Conservation (phyloP, 2,113 vertebrate species). For the Limanda limanda region DNA sequence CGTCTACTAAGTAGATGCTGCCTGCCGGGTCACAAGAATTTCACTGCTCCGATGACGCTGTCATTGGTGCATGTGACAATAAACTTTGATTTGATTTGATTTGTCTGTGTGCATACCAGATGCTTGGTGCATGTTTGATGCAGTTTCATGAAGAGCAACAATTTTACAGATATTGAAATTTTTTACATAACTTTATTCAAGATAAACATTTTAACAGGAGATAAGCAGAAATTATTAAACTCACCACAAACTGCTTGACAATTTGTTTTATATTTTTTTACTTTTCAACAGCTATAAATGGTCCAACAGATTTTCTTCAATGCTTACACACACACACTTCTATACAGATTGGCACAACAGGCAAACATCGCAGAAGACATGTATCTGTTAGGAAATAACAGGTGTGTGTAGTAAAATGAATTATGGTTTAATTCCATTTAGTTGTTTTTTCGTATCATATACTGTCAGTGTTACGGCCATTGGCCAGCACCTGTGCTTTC, state of each 20-base stretch:
- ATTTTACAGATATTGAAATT: not conserved
- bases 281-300: conserved; percentile 13
- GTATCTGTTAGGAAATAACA: not conserved
- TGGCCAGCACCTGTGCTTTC: too few species aligned
- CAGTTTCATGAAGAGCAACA: too few species aligned
- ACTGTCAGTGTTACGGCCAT: too few species aligned
- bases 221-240: not conserved
- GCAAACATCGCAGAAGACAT: not conserved
- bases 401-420: not conserved
- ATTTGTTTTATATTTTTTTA: not conserved
- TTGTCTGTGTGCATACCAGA: too few species aligned
- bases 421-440: not conserved
- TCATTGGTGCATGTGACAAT: too few species aligned
- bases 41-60: too few species aligned
- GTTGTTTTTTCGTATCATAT: too few species aligned
- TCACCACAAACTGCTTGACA: conserved; percentile 9
- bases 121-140: too few species aligned
- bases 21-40: too few species aligned
- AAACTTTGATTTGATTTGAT: too few species aligned
- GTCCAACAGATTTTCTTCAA: not conserved
- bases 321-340: not conserved
- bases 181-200: conserved; percentile 33
- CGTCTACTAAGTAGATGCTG: too few species aligned
- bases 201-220: not conserved
- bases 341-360: too few species aligned